Conservation (phyloP, 2,113 vertebrate species). For the Colistium nudipinnis region DNA sequence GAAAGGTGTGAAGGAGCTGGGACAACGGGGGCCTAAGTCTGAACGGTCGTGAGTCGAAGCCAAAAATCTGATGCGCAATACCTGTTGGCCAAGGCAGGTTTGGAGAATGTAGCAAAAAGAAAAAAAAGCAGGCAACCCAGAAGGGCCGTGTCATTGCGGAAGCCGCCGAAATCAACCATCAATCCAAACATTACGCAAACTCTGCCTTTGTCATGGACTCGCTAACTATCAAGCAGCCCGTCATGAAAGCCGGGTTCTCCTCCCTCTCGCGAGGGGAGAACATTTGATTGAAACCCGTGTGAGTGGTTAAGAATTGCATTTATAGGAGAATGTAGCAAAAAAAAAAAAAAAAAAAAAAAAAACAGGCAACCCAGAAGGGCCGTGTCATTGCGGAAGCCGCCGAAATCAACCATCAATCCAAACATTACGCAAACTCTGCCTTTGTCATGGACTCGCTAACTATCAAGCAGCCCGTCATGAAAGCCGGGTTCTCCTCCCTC, state of each 20-base stretch:
- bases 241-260: conserved; percentile 37
- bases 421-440: conserved; percentile 33
- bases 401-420: conserved; percentile 47
- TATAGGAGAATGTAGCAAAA: conserved; percentile 11
- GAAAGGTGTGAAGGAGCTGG: conserved; percentile 3
- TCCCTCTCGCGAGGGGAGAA: conserved; percentile 1
- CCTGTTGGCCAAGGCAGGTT: conserved; percentile 25
- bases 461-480: conserved; percentile 32
- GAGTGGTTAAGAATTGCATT: conserved; percentile 35
- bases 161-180: conserved; percentile 46
- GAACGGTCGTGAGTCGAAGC: conserved; percentile 2
- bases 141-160: conserved; percentile 27
- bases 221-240: conserved; percentile 17
- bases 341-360: too few species aligned
- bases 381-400: conserved; percentile 18
- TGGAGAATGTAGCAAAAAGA: conserved; percentile 16
- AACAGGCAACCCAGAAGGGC: conserved; percentile 15
- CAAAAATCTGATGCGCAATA: conserved; percentile 9
- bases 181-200: conserved; percentile 39
- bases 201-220: conserved; percentile 15
- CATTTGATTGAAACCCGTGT: conserved; percentile 8
- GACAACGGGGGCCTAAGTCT: conserved; percentile 9
- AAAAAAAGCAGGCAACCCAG: conserved; percentile 1
- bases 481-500: conserved; percentile 20
- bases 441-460: conserved; percentile 25